phyloP scores from a whole-genome alignment of 1,140 invertebrate species.

The Meloidogyne exigua region DNA sequence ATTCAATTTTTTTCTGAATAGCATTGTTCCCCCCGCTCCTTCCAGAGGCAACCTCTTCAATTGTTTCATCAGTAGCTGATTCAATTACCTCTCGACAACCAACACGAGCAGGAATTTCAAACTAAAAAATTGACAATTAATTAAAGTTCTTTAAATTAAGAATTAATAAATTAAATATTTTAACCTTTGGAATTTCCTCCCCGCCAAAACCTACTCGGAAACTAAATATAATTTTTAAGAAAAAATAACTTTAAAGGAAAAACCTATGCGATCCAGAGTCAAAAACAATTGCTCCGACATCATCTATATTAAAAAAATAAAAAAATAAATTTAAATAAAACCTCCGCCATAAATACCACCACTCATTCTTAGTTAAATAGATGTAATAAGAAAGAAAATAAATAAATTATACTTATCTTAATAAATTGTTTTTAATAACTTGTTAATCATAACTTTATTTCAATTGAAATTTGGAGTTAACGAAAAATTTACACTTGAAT shows the following conservation, averaged over 20 bases:
- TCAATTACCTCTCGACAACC: slow-evolving; percentile 32
- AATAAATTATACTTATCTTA: no score
- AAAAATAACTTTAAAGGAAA: slow-evolving; percentile 18
- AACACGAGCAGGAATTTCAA: slow-evolving; percentile 47
- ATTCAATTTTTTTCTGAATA: slow-evolving; percentile 66
- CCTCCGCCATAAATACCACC: slow-evolving; percentile 48
- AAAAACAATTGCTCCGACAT: slow-evolving; percentile 52
- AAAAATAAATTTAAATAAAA: slow-evolving; percentile 30
- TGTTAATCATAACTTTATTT: no score
- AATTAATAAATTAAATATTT: neutral
- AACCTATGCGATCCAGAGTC: slow-evolving; percentile 47
- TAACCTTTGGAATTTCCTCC: slow-evolving; percentile 45
- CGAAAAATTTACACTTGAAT: no score
- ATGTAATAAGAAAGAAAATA: no score
- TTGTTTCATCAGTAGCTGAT: slow-evolving; percentile 33
- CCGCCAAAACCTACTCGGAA: slow-evolving; percentile 41
- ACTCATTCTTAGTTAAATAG: slow-evolving; percentile 34
- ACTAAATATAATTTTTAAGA: neutral
- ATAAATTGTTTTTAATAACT: no score
- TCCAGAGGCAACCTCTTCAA: slow-evolving; percentile 38
- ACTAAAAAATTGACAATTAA: slow-evolving; percentile 29
- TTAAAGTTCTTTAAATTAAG: neutral
- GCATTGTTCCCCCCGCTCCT: slow-evolving; percentile 40
- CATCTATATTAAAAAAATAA: slow-evolving; percentile 39
- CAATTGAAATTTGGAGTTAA: no score